Conservation (phyloP, 2,888 invertebrate genomes). For the Nomada lathburiana region DNA sequence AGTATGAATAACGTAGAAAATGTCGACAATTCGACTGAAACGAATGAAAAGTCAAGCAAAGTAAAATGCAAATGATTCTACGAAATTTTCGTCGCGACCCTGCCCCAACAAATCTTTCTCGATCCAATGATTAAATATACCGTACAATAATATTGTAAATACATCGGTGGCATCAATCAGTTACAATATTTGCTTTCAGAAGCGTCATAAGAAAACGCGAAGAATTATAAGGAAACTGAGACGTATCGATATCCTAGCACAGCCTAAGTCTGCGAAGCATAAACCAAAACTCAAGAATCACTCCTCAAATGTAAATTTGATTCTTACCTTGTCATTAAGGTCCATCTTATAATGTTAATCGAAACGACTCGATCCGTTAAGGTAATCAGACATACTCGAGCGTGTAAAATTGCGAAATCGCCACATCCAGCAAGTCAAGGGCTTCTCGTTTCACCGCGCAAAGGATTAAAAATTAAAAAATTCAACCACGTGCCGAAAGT, state of each 20-base stretch:
- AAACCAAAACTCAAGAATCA: neutral
- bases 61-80: conserved; percentile 5
- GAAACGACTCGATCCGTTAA: neutral
- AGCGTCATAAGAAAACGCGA: conserved; percentile 1
- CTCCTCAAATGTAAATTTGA: conserved; percentile 17
- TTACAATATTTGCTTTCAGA: conserved; percentile 15
- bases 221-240: neutral
- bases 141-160: neutral
- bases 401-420: neutral
- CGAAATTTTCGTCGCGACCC: neutral
- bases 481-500: neutral
- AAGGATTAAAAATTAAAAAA: neutral
- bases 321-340: neutral
- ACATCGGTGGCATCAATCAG: neutral
- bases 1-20: conserved; percentile 1
- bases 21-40: neutral
- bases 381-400: neutral
- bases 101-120: neutral
- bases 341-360: neutral
- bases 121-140: neutral
- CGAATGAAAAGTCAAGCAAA: conserved; percentile 3
- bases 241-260: conserved; percentile 43
- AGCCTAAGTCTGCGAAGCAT: conserved; percentile 19
- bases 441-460: neutral
- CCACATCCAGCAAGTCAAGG: neutral